Conservation (phyloP, 1,140 invertebrate species). For the Vanessa tameamea region DNA sequence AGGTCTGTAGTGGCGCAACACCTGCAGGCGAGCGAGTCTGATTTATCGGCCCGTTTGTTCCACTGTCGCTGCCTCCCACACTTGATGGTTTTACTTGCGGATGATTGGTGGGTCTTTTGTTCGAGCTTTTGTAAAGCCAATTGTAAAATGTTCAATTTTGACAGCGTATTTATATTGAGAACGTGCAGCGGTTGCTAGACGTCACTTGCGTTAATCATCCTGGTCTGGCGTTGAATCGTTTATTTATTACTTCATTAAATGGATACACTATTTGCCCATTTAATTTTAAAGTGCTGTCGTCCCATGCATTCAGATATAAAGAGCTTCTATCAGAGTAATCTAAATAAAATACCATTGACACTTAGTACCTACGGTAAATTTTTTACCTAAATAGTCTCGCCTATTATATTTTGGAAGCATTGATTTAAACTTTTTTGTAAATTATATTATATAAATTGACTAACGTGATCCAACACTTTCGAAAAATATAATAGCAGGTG, state of each 20-base stretch:
- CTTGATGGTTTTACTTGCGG: conserved; percentile 45
- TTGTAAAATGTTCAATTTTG: conserved; percentile 33
- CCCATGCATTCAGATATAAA: too few relatives aligned
- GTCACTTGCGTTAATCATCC: conserved; percentile 1
- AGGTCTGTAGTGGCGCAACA: conserved; percentile 53
- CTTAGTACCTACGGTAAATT: too few relatives aligned
- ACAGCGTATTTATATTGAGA: conserved; percentile 17
- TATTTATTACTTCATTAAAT: too few relatives aligned
- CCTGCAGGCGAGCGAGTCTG: conserved; percentile 62
- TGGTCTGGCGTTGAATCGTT: neutral
- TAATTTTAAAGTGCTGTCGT: too few relatives aligned
- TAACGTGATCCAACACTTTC: neutral
- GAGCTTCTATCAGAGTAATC: too few relatives aligned
- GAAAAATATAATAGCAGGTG: conserved; percentile 5
- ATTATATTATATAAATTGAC: neutral
- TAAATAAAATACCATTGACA: too few relatives aligned
- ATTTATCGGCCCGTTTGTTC: conserved; percentile 64
- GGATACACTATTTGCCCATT: too few relatives aligned
- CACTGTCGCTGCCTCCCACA: conserved; percentile 39
- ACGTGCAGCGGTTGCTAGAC: neutral
- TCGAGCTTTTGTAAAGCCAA: conserved; percentile 33
- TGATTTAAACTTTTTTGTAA: neutral
- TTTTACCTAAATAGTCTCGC: neutral
- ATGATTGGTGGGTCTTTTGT: conserved; percentile 44
- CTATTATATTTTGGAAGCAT: neutral